Base-by-base conservation (phyloP, 2,797 vertebrate genomes). In the Numenius phaeopus region DNA sequence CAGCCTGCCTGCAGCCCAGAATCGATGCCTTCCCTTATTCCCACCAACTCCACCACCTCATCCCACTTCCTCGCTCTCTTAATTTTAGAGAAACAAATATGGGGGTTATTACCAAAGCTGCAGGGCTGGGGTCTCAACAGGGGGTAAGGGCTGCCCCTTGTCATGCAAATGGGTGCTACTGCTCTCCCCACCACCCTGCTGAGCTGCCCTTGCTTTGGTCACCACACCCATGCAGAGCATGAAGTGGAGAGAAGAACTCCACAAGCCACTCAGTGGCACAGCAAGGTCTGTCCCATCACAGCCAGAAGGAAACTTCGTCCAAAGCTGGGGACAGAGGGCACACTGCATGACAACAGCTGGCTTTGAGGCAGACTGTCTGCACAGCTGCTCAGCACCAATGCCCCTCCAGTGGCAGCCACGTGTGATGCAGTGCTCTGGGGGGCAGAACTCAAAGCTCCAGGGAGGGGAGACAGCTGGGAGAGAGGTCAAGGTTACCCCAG, bases 401-500 rank as follows among this genome's bases (percentile, higher is more conserved):
- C 59, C 44, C 14, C 72, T 92, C 81, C 87, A 95, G 86, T 44
- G 71, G 70, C 47, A 84, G 77, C 90, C 37, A 67, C 3, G 5
- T 40, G 69, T 69, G 87, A 73, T 8, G 7, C 0, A 0, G 79
- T 0, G 0, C 54, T 87, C 42, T 40, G 20, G 23, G 61, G 73
- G 37, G 2, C 90, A 95, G 90, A 94, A 97, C 93, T 82, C 76
- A 84, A 80, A 93, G 70, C 81, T 75, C 69, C 70, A 76, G 47
- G 66, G 65, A 89, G 12, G 40, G 44, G 39, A 66, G 92, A 96
- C 92, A 94, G 87, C 94, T 97, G 93, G 71, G 89, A 96, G 73
- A 94, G 77, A 91, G 72, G 89, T 96, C 95, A 97, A 96, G 94
- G 96, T 97, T 97, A 94, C n/a, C 22, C 40, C 72, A 83, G 83